phyloP scores from a whole-genome alignment of 2,113 vertebrate genomes.

The Tauraco erythrolophus region DNA sequence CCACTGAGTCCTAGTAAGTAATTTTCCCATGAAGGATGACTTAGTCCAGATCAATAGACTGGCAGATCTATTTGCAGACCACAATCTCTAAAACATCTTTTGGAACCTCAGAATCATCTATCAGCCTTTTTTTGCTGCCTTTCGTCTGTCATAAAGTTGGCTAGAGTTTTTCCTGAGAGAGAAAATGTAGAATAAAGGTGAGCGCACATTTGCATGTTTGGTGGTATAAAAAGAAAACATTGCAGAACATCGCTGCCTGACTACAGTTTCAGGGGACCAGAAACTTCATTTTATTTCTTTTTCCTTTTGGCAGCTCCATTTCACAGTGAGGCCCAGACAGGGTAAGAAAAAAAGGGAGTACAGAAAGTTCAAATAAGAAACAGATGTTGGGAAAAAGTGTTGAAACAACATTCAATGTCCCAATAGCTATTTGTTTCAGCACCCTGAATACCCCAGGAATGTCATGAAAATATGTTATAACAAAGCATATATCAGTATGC shows the following conservation, averaged over 20 bases:
- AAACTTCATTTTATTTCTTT: not conserved
- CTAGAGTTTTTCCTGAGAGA: not conserved
- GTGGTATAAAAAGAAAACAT: not conserved
- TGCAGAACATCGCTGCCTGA: not conserved
- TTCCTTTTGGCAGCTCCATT: not conserved
- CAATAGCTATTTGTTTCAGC: not conserved
- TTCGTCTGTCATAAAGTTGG: not conserved
- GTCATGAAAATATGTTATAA: not conserved
- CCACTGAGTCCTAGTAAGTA: not conserved
- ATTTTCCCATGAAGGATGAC: not conserved
- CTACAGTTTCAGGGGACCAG: not conserved
- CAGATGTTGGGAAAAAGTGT: not conserved
- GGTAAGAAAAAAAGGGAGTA: not conserved
- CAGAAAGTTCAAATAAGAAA: conserved; percentile 25
- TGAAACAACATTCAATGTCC: not conserved
- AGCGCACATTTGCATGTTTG: not conserved
- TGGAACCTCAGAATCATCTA: not conserved
- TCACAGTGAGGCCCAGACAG: not conserved
- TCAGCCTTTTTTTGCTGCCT: not conserved
- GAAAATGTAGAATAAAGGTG: not conserved
- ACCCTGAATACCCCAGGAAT: not conserved
- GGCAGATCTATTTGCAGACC: not conserved
- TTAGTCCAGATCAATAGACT: not conserved
- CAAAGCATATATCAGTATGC: not conserved
- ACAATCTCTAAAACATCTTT: not conserved